These are phyloP conservation scores for Thyatira batis DNA, from an alignment of 2,888 invertebrate species.

Conservation along the genomic window DNA sequence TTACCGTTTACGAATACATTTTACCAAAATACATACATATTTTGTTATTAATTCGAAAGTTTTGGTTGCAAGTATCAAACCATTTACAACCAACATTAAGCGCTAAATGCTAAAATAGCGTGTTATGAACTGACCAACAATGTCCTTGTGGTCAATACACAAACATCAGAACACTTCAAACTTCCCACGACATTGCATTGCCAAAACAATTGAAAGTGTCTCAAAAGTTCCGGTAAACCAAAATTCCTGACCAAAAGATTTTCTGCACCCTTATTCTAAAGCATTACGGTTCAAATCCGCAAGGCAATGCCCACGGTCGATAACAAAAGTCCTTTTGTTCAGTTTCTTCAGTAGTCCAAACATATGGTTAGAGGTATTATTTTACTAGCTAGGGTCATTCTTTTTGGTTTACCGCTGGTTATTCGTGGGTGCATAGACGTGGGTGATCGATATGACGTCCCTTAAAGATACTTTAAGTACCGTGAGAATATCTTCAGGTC, in stretches of 20 bases:
- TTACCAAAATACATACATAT: too few species aligned
- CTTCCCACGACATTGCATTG: conserved; percentile 67
- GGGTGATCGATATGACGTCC: conserved; percentile 41
- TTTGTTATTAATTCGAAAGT: too few species aligned
- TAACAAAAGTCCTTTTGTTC: conserved; percentile 40
- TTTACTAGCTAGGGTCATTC: conserved; percentile 59
- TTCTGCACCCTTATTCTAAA: conserved; percentile 12
- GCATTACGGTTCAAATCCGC: conserved; percentile 25
- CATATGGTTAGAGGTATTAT: conserved; percentile 56
- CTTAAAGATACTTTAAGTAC: conserved; percentile 46
- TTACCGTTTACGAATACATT: too few species aligned
- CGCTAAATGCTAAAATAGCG: conserved; percentile 66
- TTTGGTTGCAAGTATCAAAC: conserved; percentile 47
- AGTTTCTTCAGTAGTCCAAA: conserved; percentile 55
- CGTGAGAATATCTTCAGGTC: conserved; percentile 46
- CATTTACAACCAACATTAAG: conserved; percentile 14
- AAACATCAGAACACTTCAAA: conserved; percentile 10
- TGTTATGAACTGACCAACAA: conserved; percentile 69
- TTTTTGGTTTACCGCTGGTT: conserved; percentile 50
- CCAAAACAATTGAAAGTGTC: conserved; percentile 62
- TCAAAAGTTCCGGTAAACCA: conserved; percentile 56
- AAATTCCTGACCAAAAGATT: conserved; percentile 9
- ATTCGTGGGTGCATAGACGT: conserved; percentile 57
- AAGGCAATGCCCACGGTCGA: conserved; percentile 17
- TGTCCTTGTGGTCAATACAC: conserved; percentile 61